Base-by-base conservation (phyloP, 1,140 invertebrate genomes). In the Harpegnathos saltator region DNA sequence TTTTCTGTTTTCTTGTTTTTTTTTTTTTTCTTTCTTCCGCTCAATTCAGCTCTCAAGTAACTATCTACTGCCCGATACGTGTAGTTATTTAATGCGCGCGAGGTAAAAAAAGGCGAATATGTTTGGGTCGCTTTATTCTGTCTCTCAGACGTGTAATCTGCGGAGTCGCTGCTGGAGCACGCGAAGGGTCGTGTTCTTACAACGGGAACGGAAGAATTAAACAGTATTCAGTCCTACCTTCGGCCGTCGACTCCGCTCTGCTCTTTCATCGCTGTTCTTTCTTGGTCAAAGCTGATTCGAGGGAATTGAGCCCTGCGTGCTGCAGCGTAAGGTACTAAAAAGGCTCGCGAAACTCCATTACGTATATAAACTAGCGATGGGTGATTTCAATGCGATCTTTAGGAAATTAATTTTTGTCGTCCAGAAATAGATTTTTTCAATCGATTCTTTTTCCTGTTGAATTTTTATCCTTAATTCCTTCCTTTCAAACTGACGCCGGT, bases 261-360 rank as follows among this genome's bases (percentile, higher is more conserved):
- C 69, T 44, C 86, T 80, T 87, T 86, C 74, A 86, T 52, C 68
- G 71, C 12, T 17, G 69, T 50, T 52, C 56, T 84, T 86, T 81
- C 74, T 56, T 65, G 73, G 62, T 29, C 33, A 61, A 75, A 86
- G 81, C 74, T 58, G 69, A 69, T 75, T 71, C 69, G 19, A 82
- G 62, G 59, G 63, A 29, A 83, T 86, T 86, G 58, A 85, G 54
- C 29, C 33, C 56, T 59, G 4, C 33, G 52, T 58, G 65, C 24
- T 58, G 65, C 24, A 19, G 44, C 24, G 33, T 33, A 22, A 58
- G 17, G n/a, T n/a, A n/a, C n/a, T n/a, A n/a, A n/a, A 74, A 86
- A 69, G 48, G 81, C 78, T 73, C 59, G 56, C 44, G 58, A 71
- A 81, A 77, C 62, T 3, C 59, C 24, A 3, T 56, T 29, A 26